phyloP scores from a whole-genome alignment of 2,888 invertebrate species.

The Ophion slaviceki region DNA sequence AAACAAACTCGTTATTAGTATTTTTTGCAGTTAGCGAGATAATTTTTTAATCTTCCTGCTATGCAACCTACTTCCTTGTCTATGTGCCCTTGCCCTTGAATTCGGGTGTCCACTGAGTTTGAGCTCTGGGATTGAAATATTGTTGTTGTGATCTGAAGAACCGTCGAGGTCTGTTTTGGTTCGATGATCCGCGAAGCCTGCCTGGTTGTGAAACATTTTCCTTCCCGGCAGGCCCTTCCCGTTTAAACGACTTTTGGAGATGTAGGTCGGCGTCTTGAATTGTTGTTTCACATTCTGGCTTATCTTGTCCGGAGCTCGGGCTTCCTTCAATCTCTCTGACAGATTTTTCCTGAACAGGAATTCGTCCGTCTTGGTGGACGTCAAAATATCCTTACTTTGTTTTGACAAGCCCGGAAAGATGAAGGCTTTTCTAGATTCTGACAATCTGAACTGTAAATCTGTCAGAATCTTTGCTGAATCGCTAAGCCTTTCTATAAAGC shows the following conservation, averaged over 20 bases:
- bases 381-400: constrained; percentile 11
- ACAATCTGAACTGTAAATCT: background rate
- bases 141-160: background rate
- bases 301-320: constrained; percentile 19
- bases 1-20: constrained; percentile 41
- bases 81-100: constrained; percentile 8
- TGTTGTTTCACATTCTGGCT: too few relatives aligned
- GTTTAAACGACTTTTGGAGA: too few relatives aligned
- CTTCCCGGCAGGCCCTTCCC: background rate
- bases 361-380: background rate
- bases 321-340: constrained; percentile 11
- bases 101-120: background rate
- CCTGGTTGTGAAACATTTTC: too few relatives aligned
- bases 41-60: constrained; percentile 19
- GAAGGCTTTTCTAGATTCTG: constrained; percentile 18
- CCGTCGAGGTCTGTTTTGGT: constrained; percentile 4
- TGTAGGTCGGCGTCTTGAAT: background rate
- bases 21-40: constrained; percentile 36
- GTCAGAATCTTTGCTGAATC: constrained; percentile 12
- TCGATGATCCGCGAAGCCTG: background rate
- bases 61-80: constrained; percentile 42
- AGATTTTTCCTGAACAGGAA: too few relatives aligned
- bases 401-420: constrained; percentile 17
- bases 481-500: background rate
- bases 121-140: background rate